Evolutionary conservation across 2,113 vertebrate genomes (phyloP).

Genomic region (Sarotherodon lohbergeri): DNA sequence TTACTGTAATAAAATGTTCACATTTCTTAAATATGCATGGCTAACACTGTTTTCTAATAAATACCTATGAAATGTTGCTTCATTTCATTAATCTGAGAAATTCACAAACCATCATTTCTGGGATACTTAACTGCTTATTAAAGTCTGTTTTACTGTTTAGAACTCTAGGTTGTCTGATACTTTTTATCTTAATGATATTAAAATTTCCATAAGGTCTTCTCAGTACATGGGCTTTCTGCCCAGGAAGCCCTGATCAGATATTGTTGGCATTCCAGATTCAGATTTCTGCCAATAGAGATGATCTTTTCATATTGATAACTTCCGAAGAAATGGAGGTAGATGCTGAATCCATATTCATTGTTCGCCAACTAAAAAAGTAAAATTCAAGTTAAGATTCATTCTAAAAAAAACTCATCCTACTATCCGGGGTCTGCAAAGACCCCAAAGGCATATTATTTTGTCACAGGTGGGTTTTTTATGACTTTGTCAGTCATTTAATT

Average conservation of each 20-base stretch:
- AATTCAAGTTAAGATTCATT: not conserved
- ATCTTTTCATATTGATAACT: not conserved
- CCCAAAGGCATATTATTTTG: not conserved
- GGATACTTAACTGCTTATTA: not conserved
- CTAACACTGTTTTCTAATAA: not conserved
- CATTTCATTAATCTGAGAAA: not conserved
- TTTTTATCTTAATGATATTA: not conserved
- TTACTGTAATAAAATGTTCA: not conserved
- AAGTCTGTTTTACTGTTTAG: not conserved
- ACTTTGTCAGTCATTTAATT: fast-evolving
- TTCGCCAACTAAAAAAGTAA: not conserved
- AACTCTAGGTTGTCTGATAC: not conserved
- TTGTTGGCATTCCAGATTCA: not conserved
- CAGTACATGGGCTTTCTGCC: not conserved
- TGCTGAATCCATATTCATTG: not conserved
- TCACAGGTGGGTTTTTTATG: not conserved
- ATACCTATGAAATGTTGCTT: not conserved
- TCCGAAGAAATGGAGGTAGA: not conserved
- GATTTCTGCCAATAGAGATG: not conserved
- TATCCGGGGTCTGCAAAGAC: not conserved
- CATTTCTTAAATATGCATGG: not conserved
- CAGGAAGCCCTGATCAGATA: not conserved
- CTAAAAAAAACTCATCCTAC: not conserved
- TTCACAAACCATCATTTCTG: not conserved
- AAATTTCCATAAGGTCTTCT: not conserved